phyloP scores from a whole-genome alignment of 2,797 vertebrate genomes.

The Acrossocheilus wenchowensis region DNA sequence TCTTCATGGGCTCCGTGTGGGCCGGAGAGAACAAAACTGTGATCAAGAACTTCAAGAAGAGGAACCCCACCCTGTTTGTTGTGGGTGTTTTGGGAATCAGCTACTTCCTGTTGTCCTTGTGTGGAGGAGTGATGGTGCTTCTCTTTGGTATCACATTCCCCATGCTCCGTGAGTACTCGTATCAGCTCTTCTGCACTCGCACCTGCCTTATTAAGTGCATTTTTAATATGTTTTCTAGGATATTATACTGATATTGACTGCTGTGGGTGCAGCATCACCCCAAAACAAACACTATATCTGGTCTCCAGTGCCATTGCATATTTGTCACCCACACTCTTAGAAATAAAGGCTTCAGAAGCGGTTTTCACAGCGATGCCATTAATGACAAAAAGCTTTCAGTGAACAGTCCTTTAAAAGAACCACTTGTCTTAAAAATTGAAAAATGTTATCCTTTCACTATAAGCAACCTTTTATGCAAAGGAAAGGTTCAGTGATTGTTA shows the following conservation, averaged over 20 bases:
- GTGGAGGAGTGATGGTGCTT: conserved; percentile 95
- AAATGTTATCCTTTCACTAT: background rate
- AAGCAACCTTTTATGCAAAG: background rate
- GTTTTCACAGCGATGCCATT: background rate
- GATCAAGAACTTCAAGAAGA: conserved; percentile 93
- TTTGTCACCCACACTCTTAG: background rate
- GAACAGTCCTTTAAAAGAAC: background rate
- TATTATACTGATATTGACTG: background rate
- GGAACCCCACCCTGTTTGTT: conserved; percentile 89
- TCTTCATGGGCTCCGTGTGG: conserved; percentile 93
- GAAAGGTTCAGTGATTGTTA: background rate
- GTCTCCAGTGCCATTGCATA: background rate
- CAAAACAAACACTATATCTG: background rate
- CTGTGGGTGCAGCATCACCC: background rate
- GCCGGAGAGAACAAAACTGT: conserved; percentile 90
- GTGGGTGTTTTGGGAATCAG: conserved; percentile 87
- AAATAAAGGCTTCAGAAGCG: background rate
- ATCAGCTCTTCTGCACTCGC: background rate
- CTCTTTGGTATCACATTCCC: conserved; percentile 96
- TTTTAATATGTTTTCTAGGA: background rate
- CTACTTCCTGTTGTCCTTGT: conserved; percentile 93
- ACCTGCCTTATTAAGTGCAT: conserved; percentile 45
- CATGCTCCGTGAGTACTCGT: conserved; percentile 86
- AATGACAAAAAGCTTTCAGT: background rate
- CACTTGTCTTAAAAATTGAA: no score